Evolutionary conservation across 2,797 vertebrate genomes (phyloP).

Genomic region (Loris lydekkerianus): DNA sequence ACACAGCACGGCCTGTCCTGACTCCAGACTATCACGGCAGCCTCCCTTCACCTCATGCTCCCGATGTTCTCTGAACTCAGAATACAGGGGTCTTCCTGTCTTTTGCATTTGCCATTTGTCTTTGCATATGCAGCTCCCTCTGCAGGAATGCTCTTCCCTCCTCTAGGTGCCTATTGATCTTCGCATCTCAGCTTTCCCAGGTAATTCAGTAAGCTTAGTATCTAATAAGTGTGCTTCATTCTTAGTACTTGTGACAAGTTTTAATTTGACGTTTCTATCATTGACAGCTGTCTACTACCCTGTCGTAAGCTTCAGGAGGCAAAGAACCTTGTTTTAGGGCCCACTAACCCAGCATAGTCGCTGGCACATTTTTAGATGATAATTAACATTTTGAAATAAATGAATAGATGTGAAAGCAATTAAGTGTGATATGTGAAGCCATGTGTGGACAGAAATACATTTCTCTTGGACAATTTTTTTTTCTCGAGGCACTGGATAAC

Average conservation of each 20-base stretch:
- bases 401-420: background rate
- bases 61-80: background rate
- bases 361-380: background rate
- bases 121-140: background rate
- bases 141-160: constrained; percentile 3
- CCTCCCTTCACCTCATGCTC: background rate
- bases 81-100: background rate
- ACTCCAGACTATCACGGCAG: background rate
- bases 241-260: background rate
- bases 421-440: background rate
- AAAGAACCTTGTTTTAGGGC: background rate
- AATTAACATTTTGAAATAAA: constrained; percentile 12
- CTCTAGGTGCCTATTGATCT: background rate
- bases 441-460: background rate
- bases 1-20: background rate
- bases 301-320: background rate
- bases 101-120: background rate
- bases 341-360: background rate
- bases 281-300: background rate
- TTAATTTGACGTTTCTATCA: background rate
- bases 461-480: background rate
- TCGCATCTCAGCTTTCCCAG: constrained; percentile 7
- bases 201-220: background rate
- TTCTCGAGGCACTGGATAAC: background rate
- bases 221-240: background rate